Conservation (phyloP, 2,888 invertebrate genomes). For the Polydrusus pterygomalis region DNA sequence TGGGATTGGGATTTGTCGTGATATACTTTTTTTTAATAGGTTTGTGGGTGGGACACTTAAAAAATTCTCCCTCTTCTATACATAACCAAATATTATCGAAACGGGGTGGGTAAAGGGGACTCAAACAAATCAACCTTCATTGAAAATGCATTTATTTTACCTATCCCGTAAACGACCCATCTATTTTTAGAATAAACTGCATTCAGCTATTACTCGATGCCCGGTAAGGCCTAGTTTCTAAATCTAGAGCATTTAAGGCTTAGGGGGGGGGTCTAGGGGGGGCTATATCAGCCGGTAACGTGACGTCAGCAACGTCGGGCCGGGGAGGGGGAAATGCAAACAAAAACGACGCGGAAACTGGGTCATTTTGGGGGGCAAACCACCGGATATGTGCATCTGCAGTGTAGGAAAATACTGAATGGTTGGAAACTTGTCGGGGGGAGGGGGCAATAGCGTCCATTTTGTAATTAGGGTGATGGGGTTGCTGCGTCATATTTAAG, state of each 20-base stretch:
- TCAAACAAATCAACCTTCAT: too few species aligned
- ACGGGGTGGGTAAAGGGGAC: too few species aligned
- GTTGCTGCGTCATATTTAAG: too few species aligned
- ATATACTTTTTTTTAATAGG: too few species aligned
- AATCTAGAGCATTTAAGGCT: slow-evolving; percentile 6
- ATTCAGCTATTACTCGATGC: background rate
- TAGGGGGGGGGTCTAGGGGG: background rate
- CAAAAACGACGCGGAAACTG: slow-evolving; percentile 5
- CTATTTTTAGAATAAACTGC: slow-evolving; percentile 1
- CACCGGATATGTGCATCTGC: slow-evolving; percentile 8
- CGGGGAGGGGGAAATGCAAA: slow-evolving; percentile 5
- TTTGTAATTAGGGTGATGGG: too few species aligned
- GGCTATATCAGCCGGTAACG: slow-evolving; percentile 5
- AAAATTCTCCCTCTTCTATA: too few species aligned
- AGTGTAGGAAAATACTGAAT: background rate
- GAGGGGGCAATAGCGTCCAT: background rate
- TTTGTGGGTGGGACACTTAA: too few species aligned
- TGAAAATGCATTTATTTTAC: too few species aligned
- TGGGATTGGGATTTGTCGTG: too few species aligned
- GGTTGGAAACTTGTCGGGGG: slow-evolving; percentile 8
- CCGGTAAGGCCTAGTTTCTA: slow-evolving; percentile 22
- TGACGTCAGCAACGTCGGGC: background rate
- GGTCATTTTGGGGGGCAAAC: slow-evolving; percentile 17
- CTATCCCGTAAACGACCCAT: background rate
- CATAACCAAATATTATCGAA: too few species aligned